Conservation (phyloP, 2,888 invertebrate genomes). For the Eristalis pertinax region DNA sequence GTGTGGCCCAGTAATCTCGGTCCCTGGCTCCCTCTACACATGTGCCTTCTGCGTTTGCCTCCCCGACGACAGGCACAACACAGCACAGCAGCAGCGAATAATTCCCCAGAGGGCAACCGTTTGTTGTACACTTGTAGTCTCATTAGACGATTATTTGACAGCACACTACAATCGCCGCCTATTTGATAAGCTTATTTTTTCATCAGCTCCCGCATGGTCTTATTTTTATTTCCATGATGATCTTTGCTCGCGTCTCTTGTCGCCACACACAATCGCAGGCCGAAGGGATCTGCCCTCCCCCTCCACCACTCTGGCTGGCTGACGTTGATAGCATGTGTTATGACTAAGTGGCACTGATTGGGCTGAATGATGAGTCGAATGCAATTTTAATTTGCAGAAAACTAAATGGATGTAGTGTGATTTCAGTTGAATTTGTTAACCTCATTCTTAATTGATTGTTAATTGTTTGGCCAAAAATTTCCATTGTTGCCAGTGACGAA, state of each 20-base stretch:
- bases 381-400: conserved; percentile 14
- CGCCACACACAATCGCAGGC: neutral
- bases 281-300: neutral
- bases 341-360: conserved; percentile 4
- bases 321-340: neutral
- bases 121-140: conserved; percentile 16
- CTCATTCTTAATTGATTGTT: neutral
- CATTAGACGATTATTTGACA: conserved; percentile 21
- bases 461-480: neutral
- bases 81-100: neutral
- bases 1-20: conserved; percentile 13
- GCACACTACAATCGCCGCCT: neutral
- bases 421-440: neutral
- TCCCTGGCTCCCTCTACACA: neutral
- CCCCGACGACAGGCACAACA: too few species aligned
- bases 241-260: conserved; percentile 9
- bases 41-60: too few species aligned
- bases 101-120: conserved; percentile 6
- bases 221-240: conserved; percentile 22
- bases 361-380: neutral
- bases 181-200: conserved; percentile 34
- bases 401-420: neutral
- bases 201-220: neutral
- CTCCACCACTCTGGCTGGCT: neutral
- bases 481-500: neutral